Evolutionary conservation across 2,888 invertebrate genomes (phyloP), one percentile per base, ranked within the genome.

Genomic region (Scrobipalpa costella): DNA sequence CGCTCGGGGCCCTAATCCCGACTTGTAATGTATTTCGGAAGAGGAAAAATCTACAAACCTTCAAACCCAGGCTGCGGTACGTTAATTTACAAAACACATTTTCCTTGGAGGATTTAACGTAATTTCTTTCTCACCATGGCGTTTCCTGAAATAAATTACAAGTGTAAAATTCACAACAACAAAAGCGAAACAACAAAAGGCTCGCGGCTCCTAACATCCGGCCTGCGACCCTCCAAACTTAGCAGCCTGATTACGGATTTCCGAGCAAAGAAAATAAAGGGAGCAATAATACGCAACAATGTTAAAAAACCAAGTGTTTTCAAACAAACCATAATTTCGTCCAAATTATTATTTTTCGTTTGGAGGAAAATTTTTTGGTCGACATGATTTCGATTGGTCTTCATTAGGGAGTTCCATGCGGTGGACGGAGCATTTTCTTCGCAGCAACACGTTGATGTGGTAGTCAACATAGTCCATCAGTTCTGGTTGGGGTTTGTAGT

Each of bases 111-210:
- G 86, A 87, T 88, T 88, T 82, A 86, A 86, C 84, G 84, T 86
- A 89, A 90, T 90, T 90, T 89, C 85, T 90, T 90, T 90, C 85
- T 86, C 87, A 84, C 87, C 85, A 83, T 87, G 87, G 88, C 86
- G 83, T 88, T 90, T 90, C 90, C 90, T 89, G 89, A 88, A 90
- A 91, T 90, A 90, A 91, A 91, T 91, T 90, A 91, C 90, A 89
- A 90, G 90, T 91, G 91, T 90, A 90, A 90, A 91, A 91, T 90
- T 90, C 88, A 87, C 86, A 90, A 88, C 89, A 91, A 91, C 89
- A 90, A 90, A 88, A 90, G 89, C 82, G 81, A 80, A 86, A 85
- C 88, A 90, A 90, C 89, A 91, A 91, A 90, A 91, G 90, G 86
- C 88, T 86, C 85, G 88, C 85, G 87, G 90, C 87, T 84, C 86